Conservation (phyloP, 1,140 invertebrate genomes). For the Sminthurinus signatus region DNA sequence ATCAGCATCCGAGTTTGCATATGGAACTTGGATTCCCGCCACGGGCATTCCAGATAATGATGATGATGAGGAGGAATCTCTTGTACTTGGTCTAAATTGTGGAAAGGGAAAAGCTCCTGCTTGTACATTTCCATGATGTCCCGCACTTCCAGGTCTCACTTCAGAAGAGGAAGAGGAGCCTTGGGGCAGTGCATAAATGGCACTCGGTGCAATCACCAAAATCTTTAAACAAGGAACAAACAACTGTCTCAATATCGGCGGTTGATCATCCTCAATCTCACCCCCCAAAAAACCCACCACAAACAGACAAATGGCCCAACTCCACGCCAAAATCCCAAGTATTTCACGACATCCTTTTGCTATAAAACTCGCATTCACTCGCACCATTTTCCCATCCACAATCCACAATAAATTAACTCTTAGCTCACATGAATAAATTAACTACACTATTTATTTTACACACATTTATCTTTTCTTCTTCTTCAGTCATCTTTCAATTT, state of each 20-base stretch:
- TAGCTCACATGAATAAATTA: no score
- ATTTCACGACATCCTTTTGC: constrained; percentile 19
- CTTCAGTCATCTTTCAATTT: no score
- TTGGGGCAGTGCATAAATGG: background rate
- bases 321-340: constrained; percentile 32
- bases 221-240: constrained; percentile 34
- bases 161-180: no score
- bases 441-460: no score
- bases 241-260: constrained; percentile 21
- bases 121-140: constrained; percentile 24
- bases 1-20: background rate
- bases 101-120: constrained; percentile 9
- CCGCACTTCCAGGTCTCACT: constrained; percentile 27
- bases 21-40: no score
- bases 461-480: no score
- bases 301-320: constrained; percentile 34
- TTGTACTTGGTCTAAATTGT: no score
- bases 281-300: constrained; percentile 24
- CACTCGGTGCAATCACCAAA: constrained; percentile 16
- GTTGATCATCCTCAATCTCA: constrained; percentile 16
- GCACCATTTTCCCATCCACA: constrained; percentile 2
- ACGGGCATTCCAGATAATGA: no score
- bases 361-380: constrained; percentile 10
- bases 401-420: no score
- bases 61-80: no score